Evolutionary conservation across 1,140 invertebrate genomes (phyloP).

Genomic region (Lithobius niger): DNA sequence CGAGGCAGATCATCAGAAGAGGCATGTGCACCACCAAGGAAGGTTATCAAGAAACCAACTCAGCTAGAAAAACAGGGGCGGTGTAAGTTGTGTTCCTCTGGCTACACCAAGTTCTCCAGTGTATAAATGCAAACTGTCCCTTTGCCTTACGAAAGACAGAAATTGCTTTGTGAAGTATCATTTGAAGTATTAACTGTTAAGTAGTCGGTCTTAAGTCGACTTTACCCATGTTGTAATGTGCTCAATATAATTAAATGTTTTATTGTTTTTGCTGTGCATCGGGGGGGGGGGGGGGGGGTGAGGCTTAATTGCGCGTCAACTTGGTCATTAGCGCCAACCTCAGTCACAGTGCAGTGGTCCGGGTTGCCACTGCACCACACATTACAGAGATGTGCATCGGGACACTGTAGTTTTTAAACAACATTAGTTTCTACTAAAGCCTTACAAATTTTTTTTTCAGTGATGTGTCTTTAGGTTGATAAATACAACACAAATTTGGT

Average conservation of each 20-base stretch:
- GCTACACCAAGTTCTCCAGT: no score
- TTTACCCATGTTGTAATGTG: not conserved
- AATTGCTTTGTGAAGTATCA: not conserved
- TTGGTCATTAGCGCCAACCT: no score
- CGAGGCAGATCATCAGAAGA: not conserved
- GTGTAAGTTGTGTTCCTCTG: not conserved
- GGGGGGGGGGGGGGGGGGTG: no score
- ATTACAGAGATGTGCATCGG: no score
- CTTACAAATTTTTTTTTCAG: not conserved
- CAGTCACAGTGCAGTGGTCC: no score
- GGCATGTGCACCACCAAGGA: not conserved
- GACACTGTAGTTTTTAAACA: not conserved
- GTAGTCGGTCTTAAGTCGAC: not conserved
- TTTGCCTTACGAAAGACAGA: not conserved
- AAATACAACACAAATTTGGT: not conserved
- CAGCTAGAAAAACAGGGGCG: not conserved
- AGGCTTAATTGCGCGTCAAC: no score
- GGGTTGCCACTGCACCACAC: no score
- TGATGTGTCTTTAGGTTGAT: not conserved
- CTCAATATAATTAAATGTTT: not conserved
- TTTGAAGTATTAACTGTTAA: not conserved
- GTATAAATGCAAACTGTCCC: no score
- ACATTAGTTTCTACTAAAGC: not conserved
- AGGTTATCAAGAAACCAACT: no score
- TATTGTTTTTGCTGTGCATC: not conserved